Base-by-base conservation (phyloP, 2,797 vertebrate genomes). In the Acanthopagrus latus region DNA sequence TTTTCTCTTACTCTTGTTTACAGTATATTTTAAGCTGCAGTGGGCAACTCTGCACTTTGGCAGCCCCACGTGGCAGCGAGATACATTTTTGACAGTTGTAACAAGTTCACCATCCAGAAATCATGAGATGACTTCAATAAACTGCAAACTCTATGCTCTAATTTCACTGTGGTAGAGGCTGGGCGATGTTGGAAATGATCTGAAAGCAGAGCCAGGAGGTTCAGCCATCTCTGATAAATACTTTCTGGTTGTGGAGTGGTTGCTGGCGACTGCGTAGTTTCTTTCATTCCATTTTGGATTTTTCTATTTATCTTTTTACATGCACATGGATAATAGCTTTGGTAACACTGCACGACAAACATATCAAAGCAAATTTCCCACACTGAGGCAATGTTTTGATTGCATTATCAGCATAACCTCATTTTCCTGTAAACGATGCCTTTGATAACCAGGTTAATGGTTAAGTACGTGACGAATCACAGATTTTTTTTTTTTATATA, bases 1-100 rank as follows among this genome's bases (percentile, higher is more conserved):
- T 79, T 76, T 80, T 7, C 64, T 60, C 82, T 71, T 48, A 27
- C 71, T 77, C 16, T 11, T 80, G 50, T 85, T 81, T 88, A 64
- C 60, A 46, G 33, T 18, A 66, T 72, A 57, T 73, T 85, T 83
- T 52, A 74, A 69, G 52, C 50, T 66, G 66, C 33, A 63, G 27
- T 3, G 29, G 54, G 48, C 54, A 77, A 71, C 52, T 74, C 66
- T 84, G 71, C 64, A 62, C 72, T 73, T 77, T 77, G 67, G 71
- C 78, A 81, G 54, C 52, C 43, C 17, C 16, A 64, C 33, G 52
- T 46, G 18, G 54, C 74, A 62, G 64, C 23, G 44, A 73, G 47
- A 74, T 6, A 23, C 59, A 0, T 67, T 70, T 80, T 58, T 68
- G 18, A 76, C 66, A 71, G 67, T 77, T 76, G 43, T 56, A 76